These are phyloP conservation scores for Pediacus dermestoides DNA, from an alignment of 2,888 invertebrate species.

Conservation along the genomic window DNA sequence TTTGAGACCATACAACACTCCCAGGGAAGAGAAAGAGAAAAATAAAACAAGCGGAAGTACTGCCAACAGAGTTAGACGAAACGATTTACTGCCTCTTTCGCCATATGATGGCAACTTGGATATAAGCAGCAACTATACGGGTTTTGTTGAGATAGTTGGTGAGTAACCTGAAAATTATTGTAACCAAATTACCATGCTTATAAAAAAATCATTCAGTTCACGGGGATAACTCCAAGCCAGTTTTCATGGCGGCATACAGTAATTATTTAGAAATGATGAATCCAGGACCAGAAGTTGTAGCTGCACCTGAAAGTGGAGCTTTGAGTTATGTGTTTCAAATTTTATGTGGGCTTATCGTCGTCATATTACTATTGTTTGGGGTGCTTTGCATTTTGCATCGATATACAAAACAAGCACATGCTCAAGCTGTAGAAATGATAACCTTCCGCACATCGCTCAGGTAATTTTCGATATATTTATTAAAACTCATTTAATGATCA, in stretches of 20 bases:
- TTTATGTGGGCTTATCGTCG: conserved; percentile 59
- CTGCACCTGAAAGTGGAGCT: conserved; percentile 47
- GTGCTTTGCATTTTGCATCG: conserved; percentile 64
- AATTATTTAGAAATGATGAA: conserved; percentile 70
- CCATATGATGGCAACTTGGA: conserved; percentile 73
- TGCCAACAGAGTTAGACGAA: conserved; percentile 39
- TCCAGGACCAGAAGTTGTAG: conserved; percentile 59
- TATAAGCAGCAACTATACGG: conserved; percentile 75
- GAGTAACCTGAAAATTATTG: conserved; percentile 38
- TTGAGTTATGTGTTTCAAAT: conserved; percentile 68
- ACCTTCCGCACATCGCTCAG: conserved; percentile 65
- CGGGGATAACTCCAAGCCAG: conserved; percentile 42
- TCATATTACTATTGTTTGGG: conserved; percentile 60
- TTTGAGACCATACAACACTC: conserved; percentile 48
- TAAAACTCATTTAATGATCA: background rate
- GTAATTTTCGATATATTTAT: conserved; percentile 42
- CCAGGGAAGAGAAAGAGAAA: conserved; percentile 35
- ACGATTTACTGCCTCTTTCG: conserved; percentile 42
- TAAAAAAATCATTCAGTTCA: conserved; percentile 47
- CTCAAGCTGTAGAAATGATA: conserved; percentile 65
- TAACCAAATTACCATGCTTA: background rate
- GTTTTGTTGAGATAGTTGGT: conserved; percentile 82
- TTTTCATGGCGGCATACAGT: conserved; percentile 65
- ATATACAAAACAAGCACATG: conserved; percentile 62
- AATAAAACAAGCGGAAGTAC: conserved; percentile 27